Base-by-base conservation (phyloP, 2,797 vertebrate species). In the Valencia hispanica region DNA sequence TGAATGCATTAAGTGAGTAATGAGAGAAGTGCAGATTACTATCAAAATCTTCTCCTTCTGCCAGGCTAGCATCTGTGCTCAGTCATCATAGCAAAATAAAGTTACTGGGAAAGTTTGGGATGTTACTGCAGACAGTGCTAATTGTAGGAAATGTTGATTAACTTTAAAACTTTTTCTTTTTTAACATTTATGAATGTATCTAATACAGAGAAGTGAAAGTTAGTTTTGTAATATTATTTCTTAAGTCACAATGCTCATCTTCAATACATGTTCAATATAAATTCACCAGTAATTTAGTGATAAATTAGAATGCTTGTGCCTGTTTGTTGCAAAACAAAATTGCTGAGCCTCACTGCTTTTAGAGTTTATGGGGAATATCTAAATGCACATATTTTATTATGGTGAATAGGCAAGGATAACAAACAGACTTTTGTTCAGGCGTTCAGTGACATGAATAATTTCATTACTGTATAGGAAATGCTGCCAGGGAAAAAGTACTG, bases 1-100 rank as follows among this genome's bases (percentile, higher is more conserved):
- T 32, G 43, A 43, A 47, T 36, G 77, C 53, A 74, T 83, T 89
- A 88, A 91, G 84, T 89, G 79, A 90, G 91, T 84, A 90, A 92
- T 80, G 77, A 86, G 84, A 91, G 88, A 91, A 82, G 75, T 57
- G 66, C 73, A 88, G 90, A 93, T 93, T 84, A 86, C 81, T 84
- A 91, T 93, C 89, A 88, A 86, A 88, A 76, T 88, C 78, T 86
- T 88, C 36, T 81, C 87, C 90, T 91, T 86, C 80, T 77, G 74
- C 82, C 81, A 77, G 77, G 61, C 43, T 51, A 50, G 83, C 92
- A 93, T 90, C 91, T 94, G 92, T 75, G 87, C 81, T 84, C 70
- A 68, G 84, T 84, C 83, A 51, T 91, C 88, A 78, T 72, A 87
- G 80, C 86, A 78, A 90, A 86, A 81, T 79, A 84, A 84, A 81